Conservation (phyloP, 2,113 vertebrate genomes). For the Hiodon alosoides region DNA sequence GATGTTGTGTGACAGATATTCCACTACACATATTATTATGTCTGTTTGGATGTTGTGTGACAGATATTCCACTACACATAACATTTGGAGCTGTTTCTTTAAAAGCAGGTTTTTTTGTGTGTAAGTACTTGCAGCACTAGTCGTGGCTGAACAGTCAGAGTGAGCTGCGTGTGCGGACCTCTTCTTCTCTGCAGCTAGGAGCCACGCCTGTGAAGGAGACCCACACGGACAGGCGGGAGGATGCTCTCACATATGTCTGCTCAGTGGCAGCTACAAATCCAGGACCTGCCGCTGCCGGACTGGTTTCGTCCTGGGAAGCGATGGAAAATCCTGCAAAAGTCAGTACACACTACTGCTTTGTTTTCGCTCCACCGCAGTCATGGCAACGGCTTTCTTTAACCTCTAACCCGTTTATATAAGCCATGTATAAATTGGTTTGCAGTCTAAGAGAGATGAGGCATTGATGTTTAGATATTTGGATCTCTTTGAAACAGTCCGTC, state of each 20-base stretch:
- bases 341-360: constrained; percentile 43
- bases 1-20: too few relatives aligned
- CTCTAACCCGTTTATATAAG: background rate
- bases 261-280: constrained; percentile 71
- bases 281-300: constrained; percentile 76
- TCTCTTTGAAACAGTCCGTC: constrained; percentile 4
- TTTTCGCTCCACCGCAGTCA: background rate
- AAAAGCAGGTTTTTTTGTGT: background rate
- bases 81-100: background rate
- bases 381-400: constrained; percentile 11
- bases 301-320: constrained; percentile 68
- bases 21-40: background rate
- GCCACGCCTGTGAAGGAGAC: constrained; percentile 71
- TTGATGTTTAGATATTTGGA: constrained; percentile 11
- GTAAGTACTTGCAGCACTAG: background rate
- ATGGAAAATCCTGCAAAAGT: constrained; percentile 80
- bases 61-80: background rate
- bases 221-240: constrained; percentile 64
- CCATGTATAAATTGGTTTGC: background rate
- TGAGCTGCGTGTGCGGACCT: background rate
- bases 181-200: constrained; percentile 56
- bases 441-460: constrained; percentile 4
- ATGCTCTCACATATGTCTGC: constrained; percentile 76
- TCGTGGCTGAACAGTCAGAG: background rate
- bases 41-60: background rate